These are phyloP conservation scores for Cheilosia vernalis DNA, from an alignment of 2,888 invertebrate genomes.

Conservation along the genomic window DNA sequence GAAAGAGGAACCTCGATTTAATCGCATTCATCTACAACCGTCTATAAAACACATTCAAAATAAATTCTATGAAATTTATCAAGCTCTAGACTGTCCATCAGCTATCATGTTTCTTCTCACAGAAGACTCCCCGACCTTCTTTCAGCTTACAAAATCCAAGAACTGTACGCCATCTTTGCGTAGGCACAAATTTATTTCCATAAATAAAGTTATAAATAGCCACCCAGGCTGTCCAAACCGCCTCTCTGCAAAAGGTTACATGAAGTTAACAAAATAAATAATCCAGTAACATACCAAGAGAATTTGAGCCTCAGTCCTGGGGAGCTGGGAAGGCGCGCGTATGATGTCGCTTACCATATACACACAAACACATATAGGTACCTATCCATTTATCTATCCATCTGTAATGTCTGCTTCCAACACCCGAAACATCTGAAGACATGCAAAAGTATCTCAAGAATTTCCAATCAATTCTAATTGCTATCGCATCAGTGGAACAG, in stretches of 20 bases:
- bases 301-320: background rate
- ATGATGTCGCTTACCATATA: background rate
- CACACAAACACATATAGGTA: too few relatives aligned
- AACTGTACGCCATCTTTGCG: background rate
- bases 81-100: too few relatives aligned
- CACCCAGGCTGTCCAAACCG: background rate
- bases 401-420: conserved; percentile 29
- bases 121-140: background rate
- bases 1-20: too few relatives aligned
- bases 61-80: too few relatives aligned
- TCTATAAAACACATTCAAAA: too few relatives aligned
- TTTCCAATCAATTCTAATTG: conserved; percentile 74
- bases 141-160: too few relatives aligned
- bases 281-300: conserved; percentile 1
- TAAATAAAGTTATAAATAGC: conserved; percentile 15
- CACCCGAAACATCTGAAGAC: conserved; percentile 46
- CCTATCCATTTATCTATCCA: conserved; percentile 31
- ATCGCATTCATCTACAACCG: too few relatives aligned
- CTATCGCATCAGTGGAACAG: conserved; percentile 63
- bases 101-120: background rate
- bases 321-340: background rate
- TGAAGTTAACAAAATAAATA: conserved; percentile 44
- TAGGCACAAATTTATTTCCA: background rate
- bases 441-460: conserved; percentile 56
- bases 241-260: background rate